These are phyloP conservation scores for Gymnogyps californianus DNA, from an alignment of 2,113 vertebrate genomes.

Conservation along the genomic window DNA sequence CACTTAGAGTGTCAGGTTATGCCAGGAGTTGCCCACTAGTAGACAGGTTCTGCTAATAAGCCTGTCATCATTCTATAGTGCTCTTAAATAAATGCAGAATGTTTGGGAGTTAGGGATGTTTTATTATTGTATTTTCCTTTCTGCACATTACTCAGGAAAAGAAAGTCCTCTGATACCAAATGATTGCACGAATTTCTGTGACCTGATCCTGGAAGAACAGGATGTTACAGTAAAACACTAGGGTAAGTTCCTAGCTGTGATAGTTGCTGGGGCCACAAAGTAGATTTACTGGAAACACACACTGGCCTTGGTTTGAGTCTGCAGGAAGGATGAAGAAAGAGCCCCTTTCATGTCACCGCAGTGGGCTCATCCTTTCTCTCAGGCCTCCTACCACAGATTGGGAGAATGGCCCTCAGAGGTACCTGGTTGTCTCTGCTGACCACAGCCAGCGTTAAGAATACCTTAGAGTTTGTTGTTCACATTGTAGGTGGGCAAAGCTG, in stretches of 20 bases:
- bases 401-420: not conserved
- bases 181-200: not conserved
- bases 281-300: not conserved
- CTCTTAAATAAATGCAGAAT: not conserved
- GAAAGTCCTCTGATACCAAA: not conserved
- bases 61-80: not conserved
- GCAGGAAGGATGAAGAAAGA: not conserved
- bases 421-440: not conserved
- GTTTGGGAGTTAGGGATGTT: not conserved
- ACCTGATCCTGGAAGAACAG: not conserved
- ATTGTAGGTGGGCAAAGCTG: not conserved
- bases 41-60: not conserved
- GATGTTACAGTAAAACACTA: not conserved
- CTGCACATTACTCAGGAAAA: not conserved
- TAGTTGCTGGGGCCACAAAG: not conserved
- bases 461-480: too few species aligned
- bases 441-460: not conserved
- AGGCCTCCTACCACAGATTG: not conserved
- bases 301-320: not conserved
- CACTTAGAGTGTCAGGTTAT: not conserved
- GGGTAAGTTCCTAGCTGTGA: not conserved
- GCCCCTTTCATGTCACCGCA: not conserved
- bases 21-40: not conserved
- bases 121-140: not conserved
- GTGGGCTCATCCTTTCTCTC: not conserved